Percentiles rank a stretch among this genome's conserved stretches.
phyloP scores from a whole-genome alignment of 2,113 vertebrate species.

The Scophthalmus maximus region DNA sequence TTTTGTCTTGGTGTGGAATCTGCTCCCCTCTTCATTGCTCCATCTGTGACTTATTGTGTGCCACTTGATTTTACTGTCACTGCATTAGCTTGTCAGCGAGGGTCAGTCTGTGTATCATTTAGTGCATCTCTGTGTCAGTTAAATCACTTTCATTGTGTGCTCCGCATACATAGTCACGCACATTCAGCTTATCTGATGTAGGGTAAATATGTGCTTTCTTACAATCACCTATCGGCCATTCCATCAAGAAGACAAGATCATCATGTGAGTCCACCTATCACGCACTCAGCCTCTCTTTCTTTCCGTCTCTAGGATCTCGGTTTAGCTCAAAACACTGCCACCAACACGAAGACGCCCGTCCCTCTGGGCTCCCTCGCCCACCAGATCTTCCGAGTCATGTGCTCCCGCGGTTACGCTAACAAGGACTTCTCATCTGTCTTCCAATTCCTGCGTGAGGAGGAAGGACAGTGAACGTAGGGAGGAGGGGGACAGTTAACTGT shows the following conservation, averaged over 20 bases:
- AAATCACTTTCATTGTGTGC: slow-evolving; percentile 2
- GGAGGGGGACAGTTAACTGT: slow-evolving; percentile 21
- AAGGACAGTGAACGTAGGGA: slow-evolving; percentile 82
- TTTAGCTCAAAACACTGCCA: slow-evolving; percentile 95
- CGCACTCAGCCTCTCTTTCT: background rate
- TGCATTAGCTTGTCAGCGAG: slow-evolving; percentile 15
- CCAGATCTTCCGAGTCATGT: slow-evolving; percentile 97
- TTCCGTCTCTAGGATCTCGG: slow-evolving; percentile 90
- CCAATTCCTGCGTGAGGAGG: slow-evolving; percentile 97
- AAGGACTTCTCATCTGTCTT: slow-evolving; percentile 99
- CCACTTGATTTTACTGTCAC: slow-evolving; percentile 36
- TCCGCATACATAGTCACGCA: slow-evolving; percentile 9
- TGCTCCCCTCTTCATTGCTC: slow-evolving; percentile 12
- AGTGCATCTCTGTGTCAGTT: slow-evolving; percentile 14
- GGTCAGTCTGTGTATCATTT: slow-evolving; percentile 19
- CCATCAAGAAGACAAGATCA: background rate
- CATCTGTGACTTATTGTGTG: slow-evolving; percentile 37
- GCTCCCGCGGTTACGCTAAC: slow-evolving; percentile 92
- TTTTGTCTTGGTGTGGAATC: slow-evolving; percentile 26
- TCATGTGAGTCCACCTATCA: background rate
- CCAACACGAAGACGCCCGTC: slow-evolving; percentile 92
- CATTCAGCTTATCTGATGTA: background rate
- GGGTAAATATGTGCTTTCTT: background rate
- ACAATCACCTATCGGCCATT: too few species aligned
- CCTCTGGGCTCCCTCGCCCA: slow-evolving; percentile 93